Conservation (phyloP, 2,888 invertebrate species). For the Anagyrus pseudococci region DNA sequence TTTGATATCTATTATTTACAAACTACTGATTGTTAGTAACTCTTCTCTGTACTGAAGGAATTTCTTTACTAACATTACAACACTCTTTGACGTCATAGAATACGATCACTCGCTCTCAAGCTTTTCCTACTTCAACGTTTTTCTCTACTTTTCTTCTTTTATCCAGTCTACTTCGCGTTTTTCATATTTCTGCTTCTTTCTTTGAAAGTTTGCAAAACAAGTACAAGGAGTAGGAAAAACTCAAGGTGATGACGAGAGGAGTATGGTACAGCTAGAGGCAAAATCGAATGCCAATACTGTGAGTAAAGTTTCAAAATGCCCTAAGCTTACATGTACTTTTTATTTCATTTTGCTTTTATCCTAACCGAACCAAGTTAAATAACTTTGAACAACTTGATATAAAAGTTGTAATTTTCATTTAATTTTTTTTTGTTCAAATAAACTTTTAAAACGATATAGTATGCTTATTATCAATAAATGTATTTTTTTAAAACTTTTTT, state of each 20-base stretch:
- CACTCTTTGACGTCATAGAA: conserved; percentile 2
- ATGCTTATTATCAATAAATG: too few relatives aligned
- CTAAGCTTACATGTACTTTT: not conserved
- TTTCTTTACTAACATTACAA: not conserved
- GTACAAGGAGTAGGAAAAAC: not conserved
- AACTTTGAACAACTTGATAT: too few relatives aligned
- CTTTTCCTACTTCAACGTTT: not conserved
- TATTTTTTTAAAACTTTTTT: too few relatives aligned
- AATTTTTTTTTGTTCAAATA: not conserved
- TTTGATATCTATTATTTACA: not conserved
- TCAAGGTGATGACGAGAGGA: not conserved
- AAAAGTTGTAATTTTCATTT: too few relatives aligned
- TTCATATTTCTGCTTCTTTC: not conserved
- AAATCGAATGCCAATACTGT: conserved; percentile 19
- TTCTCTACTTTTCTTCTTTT: not conserved
- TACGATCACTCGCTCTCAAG: not conserved
- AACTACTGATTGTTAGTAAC: not conserved
- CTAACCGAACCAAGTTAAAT: too few relatives aligned
- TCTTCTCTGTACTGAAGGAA: not conserved
- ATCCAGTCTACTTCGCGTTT: not conserved
- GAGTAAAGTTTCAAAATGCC: conserved; percentile 18
- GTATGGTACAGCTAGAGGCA: too few relatives aligned
- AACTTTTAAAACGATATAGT: not conserved
- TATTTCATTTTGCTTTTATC: too few relatives aligned
- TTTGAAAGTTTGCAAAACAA: conserved; percentile 14